Base-by-base conservation (phyloP, 2,797 vertebrate genomes). In the Dendrocincla tyrannina region DNA sequence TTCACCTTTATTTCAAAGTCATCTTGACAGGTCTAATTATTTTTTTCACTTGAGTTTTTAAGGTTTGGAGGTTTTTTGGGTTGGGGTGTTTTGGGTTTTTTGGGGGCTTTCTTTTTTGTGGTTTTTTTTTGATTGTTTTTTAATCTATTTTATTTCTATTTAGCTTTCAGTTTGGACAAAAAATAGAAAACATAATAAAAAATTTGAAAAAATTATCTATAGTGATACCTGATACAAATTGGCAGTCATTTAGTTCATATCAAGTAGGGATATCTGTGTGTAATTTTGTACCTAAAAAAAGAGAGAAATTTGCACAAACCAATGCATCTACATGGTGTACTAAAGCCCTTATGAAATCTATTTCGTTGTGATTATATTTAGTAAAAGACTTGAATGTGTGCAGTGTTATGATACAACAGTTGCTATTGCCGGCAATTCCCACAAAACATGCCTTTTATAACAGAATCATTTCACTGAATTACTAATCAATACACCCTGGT, bases 401-500 rank as follows among this genome's bases (percentile, higher is more conserved):
- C 27, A 49, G 11, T 49, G 5, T 74, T 84, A 42, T 22, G 72
- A 85, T 81, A 84, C 67, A 83, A 62, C 75, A 91, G 76, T 58
- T 86, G 81, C 64, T 85, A 16, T 49, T 78, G 82, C 69, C 62
- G 89, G 53, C 39, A 88, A 59, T 75, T 89, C 42, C 46, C 88
- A 49, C 47, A 81, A 88, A 94, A 62, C 39, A 70, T 30, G 63
- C 33, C 44, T 85, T 90, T 94, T 70, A n/a, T 58, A 70, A 85
- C 2, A 5, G 55, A 52, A 85, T 85, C 2, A 11, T 93, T 94
- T 89, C 56, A 77, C 2, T 67, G 67, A 86, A 88, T 89, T 85
- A 72, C 63, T 86, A 67, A 89, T 93, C 87, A 41, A 86, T 95
- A 88, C 59, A 82, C 23, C n/a, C 68, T 56, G 33, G 56, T 95